These are phyloP conservation scores for Miltochrista miniata DNA, from an alignment of 2,888 invertebrate genomes.

Conservation along the genomic window DNA sequence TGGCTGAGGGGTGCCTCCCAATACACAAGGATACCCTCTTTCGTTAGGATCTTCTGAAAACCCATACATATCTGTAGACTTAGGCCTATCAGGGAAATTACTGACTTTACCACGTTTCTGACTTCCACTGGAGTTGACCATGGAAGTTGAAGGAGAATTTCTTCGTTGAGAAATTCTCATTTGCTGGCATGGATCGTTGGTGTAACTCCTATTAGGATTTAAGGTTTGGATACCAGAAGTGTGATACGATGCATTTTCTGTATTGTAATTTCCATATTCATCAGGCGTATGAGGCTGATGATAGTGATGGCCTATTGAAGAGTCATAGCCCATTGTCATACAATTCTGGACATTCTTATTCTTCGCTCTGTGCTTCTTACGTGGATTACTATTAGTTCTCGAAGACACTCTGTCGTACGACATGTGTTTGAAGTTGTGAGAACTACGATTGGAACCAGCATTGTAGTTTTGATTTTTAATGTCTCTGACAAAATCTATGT, in stretches of 20 bases:
- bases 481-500: slow-evolving; percentile 78
- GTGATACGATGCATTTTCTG: slow-evolving; percentile 79
- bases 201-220: slow-evolving; percentile 81
- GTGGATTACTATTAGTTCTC: slow-evolving; percentile 79
- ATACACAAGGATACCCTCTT: slow-evolving; percentile 70
- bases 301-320: slow-evolving; percentile 75
- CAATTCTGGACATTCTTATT: slow-evolving; percentile 81
- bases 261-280: slow-evolving; percentile 74
- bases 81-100: slow-evolving; percentile 85
- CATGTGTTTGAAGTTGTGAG: slow-evolving; percentile 81
- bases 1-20: slow-evolving; percentile 74
- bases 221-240: slow-evolving; percentile 79
- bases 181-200: slow-evolving; percentile 61
- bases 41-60: slow-evolving; percentile 78
- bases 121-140: slow-evolving; percentile 76
- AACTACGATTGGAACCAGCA: slow-evolving; percentile 74
- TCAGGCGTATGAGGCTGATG: slow-evolving; percentile 81
- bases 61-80: slow-evolving; percentile 84
- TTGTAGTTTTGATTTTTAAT: slow-evolving; percentile 83
- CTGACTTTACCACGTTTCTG: slow-evolving; percentile 78
- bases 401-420: slow-evolving; percentile 78
- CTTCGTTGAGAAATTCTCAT: slow-evolving; percentile 72
- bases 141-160: slow-evolving; percentile 73
- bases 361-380: slow-evolving; percentile 78
- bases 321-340: slow-evolving; percentile 85